Base-by-base conservation (phyloP, 2,113 vertebrate species). In the Nanorana parkeri region DNA sequence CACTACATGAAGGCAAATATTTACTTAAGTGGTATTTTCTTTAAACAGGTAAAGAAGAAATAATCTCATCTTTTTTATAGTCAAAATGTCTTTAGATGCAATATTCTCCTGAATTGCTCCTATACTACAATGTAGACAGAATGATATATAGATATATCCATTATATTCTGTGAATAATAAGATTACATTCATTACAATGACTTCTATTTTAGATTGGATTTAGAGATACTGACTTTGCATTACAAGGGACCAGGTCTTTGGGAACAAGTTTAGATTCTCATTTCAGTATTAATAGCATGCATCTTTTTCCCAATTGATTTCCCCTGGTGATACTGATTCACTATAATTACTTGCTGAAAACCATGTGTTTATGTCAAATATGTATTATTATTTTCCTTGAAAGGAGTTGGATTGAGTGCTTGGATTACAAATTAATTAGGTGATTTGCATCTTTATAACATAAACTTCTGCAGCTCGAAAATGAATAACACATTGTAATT, bases 361-460 rank as follows among this genome's bases (percentile, higher is more conserved):
- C 69, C 80, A 81, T 81, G 80, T 81, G 80, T 81, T 81, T 81
- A 81, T 75, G 80, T 81, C 61, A 74, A 81, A 81, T 73, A 81
- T 75, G 80, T 75, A 81, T 81, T 81, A 81, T 66, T 74, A 75
- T 81, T 81, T 81, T 81, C 60, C 80, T 81, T 81, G 69, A 81
- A 74, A 81, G 80, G 66, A 69, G 60, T 74, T 75, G 80, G 68
- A 81, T 66, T 81, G 80, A 81, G 47, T 81, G 69, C 80, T 67
- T 81, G 56, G 69, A 81, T 74, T 81, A 56, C 80, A 81, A 81
- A 81, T 81, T 81, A 81, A 81, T 81, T 81, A 71, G 80, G 58
- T 81, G 61, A 81, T 81, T 75, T 81, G 80, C 80, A 81, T 81
- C 61, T 67, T 81, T 75, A 67, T 58, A 75, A 75, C 61, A 65